Percentiles rank a stretch among this genome's conserved stretches.
These are phyloP conservation scores for Trachelus iudaicus DNA, from an alignment of 2,888 invertebrate genomes.

Conservation along the genomic window DNA sequence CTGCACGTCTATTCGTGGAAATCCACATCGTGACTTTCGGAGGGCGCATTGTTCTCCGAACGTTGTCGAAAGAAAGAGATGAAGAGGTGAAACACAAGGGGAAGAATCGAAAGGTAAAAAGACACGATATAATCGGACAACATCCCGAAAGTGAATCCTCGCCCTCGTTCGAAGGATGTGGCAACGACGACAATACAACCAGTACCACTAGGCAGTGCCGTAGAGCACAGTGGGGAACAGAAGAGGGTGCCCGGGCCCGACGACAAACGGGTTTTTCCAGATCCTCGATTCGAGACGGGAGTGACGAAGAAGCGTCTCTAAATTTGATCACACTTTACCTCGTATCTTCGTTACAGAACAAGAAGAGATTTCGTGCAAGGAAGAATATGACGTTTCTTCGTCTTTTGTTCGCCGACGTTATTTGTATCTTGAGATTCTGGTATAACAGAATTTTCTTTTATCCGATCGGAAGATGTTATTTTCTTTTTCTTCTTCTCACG, in stretches of 20 bases:
- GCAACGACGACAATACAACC: slow-evolving; percentile 17
- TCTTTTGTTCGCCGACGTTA: neutral
- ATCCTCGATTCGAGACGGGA: neutral
- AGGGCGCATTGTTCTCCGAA: neutral
- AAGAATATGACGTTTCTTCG: neutral
- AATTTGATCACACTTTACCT: neutral
- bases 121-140: neutral
- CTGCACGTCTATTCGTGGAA: neutral
- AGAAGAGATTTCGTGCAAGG: neutral
- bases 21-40: neutral
- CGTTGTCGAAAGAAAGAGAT: neutral
- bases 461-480: neutral
- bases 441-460: neutral
- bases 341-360: neutral
- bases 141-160: neutral
- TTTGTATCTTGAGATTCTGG: neutral
- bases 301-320: neutral
- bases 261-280: slow-evolving; percentile 2
- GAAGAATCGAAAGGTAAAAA: neutral
- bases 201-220: slow-evolving; percentile 25
- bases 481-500: neutral
- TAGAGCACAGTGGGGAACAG: slow-evolving; percentile 9
- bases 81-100: neutral
- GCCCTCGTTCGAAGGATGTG: neutral
- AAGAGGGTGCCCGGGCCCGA: neutral